These are phyloP conservation scores for Heterohyrax brucei DNA, from an alignment of 2,797 vertebrate species.

Conservation along the genomic window DNA sequence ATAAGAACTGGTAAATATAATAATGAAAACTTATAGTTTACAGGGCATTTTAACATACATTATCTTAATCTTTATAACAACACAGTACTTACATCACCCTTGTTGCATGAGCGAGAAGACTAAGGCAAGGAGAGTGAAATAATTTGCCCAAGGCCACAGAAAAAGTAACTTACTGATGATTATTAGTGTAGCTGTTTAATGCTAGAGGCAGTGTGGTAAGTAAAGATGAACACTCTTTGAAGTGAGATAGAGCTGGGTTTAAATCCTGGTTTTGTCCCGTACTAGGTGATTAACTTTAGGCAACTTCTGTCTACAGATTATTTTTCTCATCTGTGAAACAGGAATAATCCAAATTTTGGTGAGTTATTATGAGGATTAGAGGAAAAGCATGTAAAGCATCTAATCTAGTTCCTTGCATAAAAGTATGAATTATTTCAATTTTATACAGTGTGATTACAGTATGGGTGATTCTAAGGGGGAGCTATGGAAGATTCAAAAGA, in stretches of 20 bases:
- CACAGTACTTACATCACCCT: neutral
- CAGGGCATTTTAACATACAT: neutral
- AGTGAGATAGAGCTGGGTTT: neutral
- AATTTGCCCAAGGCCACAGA: neutral
- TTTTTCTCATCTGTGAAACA: conserved; percentile 18
- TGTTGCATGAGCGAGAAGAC: conserved; percentile 22
- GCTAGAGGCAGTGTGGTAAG: neutral
- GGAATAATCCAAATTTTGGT: conserved; percentile 12
- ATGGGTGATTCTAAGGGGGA: neutral
- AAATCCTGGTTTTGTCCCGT: conserved; percentile 42
- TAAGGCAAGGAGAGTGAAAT: neutral
- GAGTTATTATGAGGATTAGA: conserved; percentile 35
- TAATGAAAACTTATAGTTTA: neutral
- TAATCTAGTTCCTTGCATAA: conserved; percentile 6
- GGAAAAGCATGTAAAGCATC: neutral
- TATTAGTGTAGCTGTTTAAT: neutral
- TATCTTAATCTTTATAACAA: conserved; percentile 3
- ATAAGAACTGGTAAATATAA: neutral
- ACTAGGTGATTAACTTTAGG: neutral
- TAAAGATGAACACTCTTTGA: neutral
- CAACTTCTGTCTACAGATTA: neutral
- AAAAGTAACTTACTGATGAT: neutral
- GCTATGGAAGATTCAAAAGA: neutral
- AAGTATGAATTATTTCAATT: conserved; percentile 9
- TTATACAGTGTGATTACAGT: neutral